A percentile compares a stretch with the other conserved stretches of the same genome.
These are phyloP conservation scores for Ridgeia piscesae DNA, from an alignment of 1,140 invertebrate genomes.

Conservation along the genomic window DNA sequence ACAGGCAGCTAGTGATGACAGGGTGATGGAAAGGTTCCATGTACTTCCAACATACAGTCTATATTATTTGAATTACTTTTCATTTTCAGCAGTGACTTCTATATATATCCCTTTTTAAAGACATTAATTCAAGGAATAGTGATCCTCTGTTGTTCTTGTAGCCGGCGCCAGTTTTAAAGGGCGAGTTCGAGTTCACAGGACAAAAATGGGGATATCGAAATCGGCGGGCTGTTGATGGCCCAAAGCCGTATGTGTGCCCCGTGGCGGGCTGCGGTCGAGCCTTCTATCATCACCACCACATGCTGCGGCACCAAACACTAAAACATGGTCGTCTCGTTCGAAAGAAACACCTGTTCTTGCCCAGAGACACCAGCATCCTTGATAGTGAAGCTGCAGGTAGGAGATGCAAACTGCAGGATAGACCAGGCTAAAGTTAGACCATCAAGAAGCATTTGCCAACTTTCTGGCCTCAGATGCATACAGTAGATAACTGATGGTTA, in stretches of 20 bases:
- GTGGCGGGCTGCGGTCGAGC: background rate
- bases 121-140: background rate
- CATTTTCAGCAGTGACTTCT: background rate
- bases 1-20: background rate
- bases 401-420: background rate
- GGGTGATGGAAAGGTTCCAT: no score
- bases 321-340: slow-evolving; percentile 10
- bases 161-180: background rate
- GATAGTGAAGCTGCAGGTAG: background rate
- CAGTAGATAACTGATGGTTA: background rate
- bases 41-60: background rate
- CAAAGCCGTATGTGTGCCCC: slow-evolving; percentile 7
- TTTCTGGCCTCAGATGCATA: background rate
- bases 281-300: background rate
- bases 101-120: background rate
- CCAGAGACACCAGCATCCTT: background rate
- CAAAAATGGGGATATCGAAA: background rate
- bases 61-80: background rate
- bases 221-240: background rate
- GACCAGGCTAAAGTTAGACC: background rate
- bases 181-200: background rate
- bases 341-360: background rate
- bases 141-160: background rate
- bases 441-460: background rate
- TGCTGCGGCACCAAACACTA: slow-evolving; percentile 3